Evolutionary conservation across 2,888 invertebrate species (phyloP), one percentile per base, ranked within the genome.

Genomic region (Syritta pipiens): DNA sequence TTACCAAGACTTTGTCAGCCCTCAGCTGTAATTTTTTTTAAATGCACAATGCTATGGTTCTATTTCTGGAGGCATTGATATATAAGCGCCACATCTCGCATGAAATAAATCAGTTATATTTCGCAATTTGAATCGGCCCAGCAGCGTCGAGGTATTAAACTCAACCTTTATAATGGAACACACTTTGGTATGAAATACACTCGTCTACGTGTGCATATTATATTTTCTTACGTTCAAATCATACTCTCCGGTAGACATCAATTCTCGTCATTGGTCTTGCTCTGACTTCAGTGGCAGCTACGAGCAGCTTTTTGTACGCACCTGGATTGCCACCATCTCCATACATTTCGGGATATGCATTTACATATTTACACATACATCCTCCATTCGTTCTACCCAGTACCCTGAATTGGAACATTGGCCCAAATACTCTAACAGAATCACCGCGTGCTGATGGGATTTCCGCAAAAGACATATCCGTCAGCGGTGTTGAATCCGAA

Each of bases 91-190:
- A 20, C 10, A 28, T 48, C 42, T 35, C 9, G 12, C 55, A 55
- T 49, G 32, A 48, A 32, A 76, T 68, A 44, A 76, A 57, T 49
- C 49, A 69, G 68, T 68, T 35, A 10, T 32, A 62, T 69, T 68
- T 44, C 42, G 44, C 55, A 53, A 49, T 55, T 32, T 55, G 48
- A 32, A 49, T 30, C 24, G 30, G 24, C 22, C 19, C 28, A n/a
- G n/a, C 22, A 6, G 24, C 53, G 30, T 17, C 14, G 28, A 60
- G 30, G 14, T 55, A 60, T 60, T 46, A 24, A 53, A 46, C 37
- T 40, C 20, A 60, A 48, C 12, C 17, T 40, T 10, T 14, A 28
- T 10, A 37, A 55, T 55, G 55, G 48, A 40, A 35, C 20, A 26
- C 19, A 49, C 49, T 20, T n/a, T 51, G 60, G 44, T 59, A 53